A percentile compares a stretch with the other conserved stretches of the same genome.
These are phyloP conservation scores for Theodoxus fluviatilis DNA, from an alignment of 2,888 invertebrate genomes.

Conservation along the genomic window DNA sequence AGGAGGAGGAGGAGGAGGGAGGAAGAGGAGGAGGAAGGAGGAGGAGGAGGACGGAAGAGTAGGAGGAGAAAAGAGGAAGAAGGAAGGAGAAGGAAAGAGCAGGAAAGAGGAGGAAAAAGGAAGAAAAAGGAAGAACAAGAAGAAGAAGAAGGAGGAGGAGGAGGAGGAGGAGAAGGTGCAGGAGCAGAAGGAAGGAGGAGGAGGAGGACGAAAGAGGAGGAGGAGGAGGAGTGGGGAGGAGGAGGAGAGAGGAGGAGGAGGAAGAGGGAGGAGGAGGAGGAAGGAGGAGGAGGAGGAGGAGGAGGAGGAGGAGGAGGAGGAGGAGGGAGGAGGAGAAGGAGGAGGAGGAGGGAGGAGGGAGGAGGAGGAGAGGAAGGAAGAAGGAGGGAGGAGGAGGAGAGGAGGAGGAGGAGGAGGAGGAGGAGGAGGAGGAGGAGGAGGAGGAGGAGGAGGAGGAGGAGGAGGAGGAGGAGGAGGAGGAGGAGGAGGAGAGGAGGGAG, in stretches of 20 bases:
- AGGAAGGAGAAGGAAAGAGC: too few relatives aligned
- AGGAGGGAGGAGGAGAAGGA: neutral
- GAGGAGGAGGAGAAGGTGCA: neutral
- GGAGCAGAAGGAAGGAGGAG: neutral
- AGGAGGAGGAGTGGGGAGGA: neutral
- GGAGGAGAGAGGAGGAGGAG: neutral
- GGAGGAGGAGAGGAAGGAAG: neutral
- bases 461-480: too few relatives aligned
- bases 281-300: neutral
- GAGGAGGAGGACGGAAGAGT: too few relatives aligned
- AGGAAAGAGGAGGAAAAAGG: too few relatives aligned
- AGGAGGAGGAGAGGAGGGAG: too few relatives aligned
- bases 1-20: too few relatives aligned
- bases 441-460: neutral
- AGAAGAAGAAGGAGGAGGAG: neutral
- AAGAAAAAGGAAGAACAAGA: neutral
- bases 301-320: neutral
- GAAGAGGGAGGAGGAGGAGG: neutral
- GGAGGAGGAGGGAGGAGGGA: neutral
- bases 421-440: neutral
- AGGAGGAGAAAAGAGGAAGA: too few relatives aligned
- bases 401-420: conserved; percentile 1
- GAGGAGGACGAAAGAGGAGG: neutral
- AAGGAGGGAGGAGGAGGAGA: neutral
- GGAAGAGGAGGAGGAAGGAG: too few relatives aligned